Evolutionary conservation across 2,113 vertebrate species (phyloP), one percentile per base, ranked within the genome.

Genomic region (Suricata suricatta): DNA sequence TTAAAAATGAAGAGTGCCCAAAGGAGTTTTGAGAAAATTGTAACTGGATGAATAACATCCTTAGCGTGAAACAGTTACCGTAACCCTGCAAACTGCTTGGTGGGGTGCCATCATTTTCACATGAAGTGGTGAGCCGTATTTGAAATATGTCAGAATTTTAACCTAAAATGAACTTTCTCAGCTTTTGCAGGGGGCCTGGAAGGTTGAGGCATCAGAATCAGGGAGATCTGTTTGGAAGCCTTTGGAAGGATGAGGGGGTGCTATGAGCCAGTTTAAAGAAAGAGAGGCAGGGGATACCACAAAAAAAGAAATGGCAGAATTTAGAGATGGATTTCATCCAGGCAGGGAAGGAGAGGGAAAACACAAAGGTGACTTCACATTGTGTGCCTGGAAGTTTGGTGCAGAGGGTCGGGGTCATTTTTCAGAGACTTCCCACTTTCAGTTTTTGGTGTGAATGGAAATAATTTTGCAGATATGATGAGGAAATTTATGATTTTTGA

Each of bases 11-110:
- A 96, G 90, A 72, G 64, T 94, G 57, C 93, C 93, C 93, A 94
- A 90, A 97, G 96, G 95, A 96, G 35, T 97, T 97, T 93, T 90
- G 90, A 96, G 71, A 98, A 96, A 96, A 97, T 74, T 84, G 23
- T 93, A 94, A 92, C 64, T 95, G 68, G 90, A 94, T 97, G 93
- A 96, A 95, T 94, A 97, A 95, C 64, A 97, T 97, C 85, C 88
- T 97, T 95, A 79, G 81, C 38, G 11, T 89, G 82, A 97, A 97
- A 93, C 60, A 71, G 91, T 97, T 90, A 85, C 85, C 2, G 38
- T 88, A 88, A 93, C 76, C 77, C 71, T 95, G 84, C 60, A 96
- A 93, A 96, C 94, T 87, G 47, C 68, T 95, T 97, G 96, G 87
- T 88, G 83, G 54, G 54, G 38, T 89, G 97, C 90, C 96, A 95